A percentile compares a stretch with the other conserved stretches of the same genome.
phyloP scores from a whole-genome alignment of 2,888 invertebrate species.

The Calephelis perditalis region DNA sequence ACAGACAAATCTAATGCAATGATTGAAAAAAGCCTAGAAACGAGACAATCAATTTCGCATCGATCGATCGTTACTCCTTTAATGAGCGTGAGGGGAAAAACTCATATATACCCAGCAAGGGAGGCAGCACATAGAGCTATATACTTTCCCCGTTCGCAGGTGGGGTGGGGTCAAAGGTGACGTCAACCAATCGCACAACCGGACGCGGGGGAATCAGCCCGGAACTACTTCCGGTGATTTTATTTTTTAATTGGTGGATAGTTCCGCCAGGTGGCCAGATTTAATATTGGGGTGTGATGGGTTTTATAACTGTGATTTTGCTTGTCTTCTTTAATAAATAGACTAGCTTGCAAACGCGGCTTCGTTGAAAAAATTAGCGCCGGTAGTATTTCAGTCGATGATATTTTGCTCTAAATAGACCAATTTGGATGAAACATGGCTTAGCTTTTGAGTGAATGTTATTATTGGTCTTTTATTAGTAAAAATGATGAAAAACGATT shows the following conservation, averaged over 20 bases:
- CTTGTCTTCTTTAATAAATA: background rate
- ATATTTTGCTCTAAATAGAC: too few relatives aligned
- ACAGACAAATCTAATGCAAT: too few relatives aligned
- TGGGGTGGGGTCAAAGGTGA: constrained; percentile 72
- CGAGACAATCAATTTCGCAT: background rate
- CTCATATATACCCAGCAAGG: constrained; percentile 21
- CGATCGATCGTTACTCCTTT: constrained; percentile 23
- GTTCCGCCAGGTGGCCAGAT: constrained; percentile 52
- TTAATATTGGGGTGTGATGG: background rate
- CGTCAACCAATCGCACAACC: constrained; percentile 54
- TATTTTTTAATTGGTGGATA: constrained; percentile 48
- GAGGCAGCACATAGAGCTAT: constrained; percentile 23
- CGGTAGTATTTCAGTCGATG: too few relatives aligned
- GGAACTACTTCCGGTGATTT: constrained; percentile 58
- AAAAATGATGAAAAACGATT: too few relatives aligned
- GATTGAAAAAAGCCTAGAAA: too few relatives aligned
- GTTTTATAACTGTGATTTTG: constrained; percentile 11
- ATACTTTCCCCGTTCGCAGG: constrained; percentile 37
- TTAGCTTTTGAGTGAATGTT: too few relatives aligned
- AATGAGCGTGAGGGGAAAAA: constrained; percentile 20
- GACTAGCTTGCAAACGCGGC: too few relatives aligned
- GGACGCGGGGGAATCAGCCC: constrained; percentile 53
- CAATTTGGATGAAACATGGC: too few relatives aligned
- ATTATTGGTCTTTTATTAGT: too few relatives aligned
- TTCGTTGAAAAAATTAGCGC: too few relatives aligned